Evolutionary conservation across 2,888 invertebrate genomes (phyloP), one percentile per base, ranked within the genome.

Genomic region (Cerastis leucographa): DNA sequence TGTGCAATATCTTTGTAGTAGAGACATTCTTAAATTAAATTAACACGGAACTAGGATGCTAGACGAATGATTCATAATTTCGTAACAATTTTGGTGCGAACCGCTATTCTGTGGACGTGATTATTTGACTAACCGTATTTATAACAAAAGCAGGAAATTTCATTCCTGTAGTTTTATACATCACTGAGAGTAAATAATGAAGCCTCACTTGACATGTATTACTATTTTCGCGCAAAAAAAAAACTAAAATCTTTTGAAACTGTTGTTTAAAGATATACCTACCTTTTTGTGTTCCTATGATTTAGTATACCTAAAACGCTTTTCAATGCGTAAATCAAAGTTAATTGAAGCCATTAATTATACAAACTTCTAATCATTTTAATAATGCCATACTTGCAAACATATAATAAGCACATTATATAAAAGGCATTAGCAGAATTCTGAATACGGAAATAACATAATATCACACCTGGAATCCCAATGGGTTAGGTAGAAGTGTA

Each of bases 1-100:
- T 35, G 1, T 19, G 22, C 22, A 35, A 22, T 54, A 19, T 25
- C n/a, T 29, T 49, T 35, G 0, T 66, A 40, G 3, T 22, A 12
- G 17, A 29, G 2, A 59, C 2, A 69, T 19, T 59, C 19, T 56
- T 17, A 25, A 49, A 51, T 70, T 9, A 44, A 59, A 29, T 62
- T 69, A 71, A 61, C 82, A 77, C 85, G 85, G 74, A 66, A 66
- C 56, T 82, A 42, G 25, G n/a, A 3, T 44, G 1, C n/a, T 78
- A 80, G 35, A 44, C 40, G 65, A 42, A 77, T 83, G 81, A 81
- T 61, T 85, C 80, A 81, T 80, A 69, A 80, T 88, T 85, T 80
- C 67, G 40, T 65, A 78, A 76, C 54, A 75, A 65, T 76, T 76
- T 80, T 64, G 44, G 51, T 25, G 12, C 25, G 40, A 42, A 74